phyloP scores from a whole-genome alignment of 1,140 invertebrate genomes.

The Achroia grisella region DNA sequence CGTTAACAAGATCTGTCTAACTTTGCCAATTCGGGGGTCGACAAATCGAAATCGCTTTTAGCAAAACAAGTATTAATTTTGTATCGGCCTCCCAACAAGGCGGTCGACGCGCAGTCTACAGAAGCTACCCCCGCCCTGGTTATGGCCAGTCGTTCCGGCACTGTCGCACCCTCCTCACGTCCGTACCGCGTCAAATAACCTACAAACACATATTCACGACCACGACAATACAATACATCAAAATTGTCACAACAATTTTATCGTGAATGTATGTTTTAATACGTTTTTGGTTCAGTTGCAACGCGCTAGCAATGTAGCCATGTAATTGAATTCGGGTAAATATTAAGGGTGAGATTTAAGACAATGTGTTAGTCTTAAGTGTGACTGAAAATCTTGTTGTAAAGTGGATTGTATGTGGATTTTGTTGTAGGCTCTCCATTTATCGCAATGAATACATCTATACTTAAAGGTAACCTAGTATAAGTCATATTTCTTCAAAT shows the following conservation, averaged over 20 bases:
- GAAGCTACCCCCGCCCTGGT: constrained; percentile 30
- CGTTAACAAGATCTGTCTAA: constrained; percentile 64
- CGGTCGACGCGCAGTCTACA: constrained; percentile 46
- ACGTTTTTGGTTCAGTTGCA: too few species aligned
- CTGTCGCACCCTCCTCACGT: constrained; percentile 29
- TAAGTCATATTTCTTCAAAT: too few species aligned
- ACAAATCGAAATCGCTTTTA: constrained; percentile 71
- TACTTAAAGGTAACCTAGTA: too few species aligned
- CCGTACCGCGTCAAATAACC: constrained; percentile 10
- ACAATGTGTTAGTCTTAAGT: constrained; percentile 24
- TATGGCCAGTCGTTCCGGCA: constrained; percentile 38
- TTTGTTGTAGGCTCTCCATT: constrained; percentile 1
- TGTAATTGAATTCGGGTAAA: constrained; percentile 23
- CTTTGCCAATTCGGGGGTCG: constrained; percentile 64
- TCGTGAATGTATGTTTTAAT: too few species aligned
- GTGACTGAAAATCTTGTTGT: constrained; percentile 23
- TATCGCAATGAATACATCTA: too few species aligned
- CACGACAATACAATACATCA: too few species aligned
- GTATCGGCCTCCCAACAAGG: constrained; percentile 56
- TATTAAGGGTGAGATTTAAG: constrained; percentile 18
- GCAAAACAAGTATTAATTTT: constrained; percentile 72
- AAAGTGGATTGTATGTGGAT: constrained; percentile 31
- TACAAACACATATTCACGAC: too few species aligned
- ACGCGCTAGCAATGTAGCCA: too few species aligned
- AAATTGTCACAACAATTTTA: too few species aligned